Base-by-base conservation (phyloP, 2,888 invertebrate genomes). In the Morpho deidamia region DNA sequence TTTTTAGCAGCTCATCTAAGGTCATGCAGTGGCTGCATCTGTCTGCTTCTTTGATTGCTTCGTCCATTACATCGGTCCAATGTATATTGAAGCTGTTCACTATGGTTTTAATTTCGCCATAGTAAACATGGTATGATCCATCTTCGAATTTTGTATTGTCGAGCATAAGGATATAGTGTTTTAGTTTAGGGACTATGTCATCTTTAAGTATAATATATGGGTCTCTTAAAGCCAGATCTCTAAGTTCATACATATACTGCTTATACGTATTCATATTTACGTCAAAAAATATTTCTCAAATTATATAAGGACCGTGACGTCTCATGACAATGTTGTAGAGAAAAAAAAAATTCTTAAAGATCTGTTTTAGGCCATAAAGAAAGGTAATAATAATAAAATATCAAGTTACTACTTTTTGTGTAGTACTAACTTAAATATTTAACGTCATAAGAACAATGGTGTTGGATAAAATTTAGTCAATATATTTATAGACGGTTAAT, bases 21-120 rank as follows among this genome's bases (percentile, higher is more conserved):
- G 55, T 58, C 1, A 66, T 55, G 2, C 53, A 44, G 23, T 76
- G 58, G 1, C 35, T 62, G 42, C 63, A 66, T 55, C 59, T 65
- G 45, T 81, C 78, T 2, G 71, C 69, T 46, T 69, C 66, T 59
- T 66, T 73, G 8, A 69, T 58, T 1, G 72, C 60, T n/a, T 69
- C 65, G 47, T 80, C 76, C 55, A 81, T 73, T 4, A 65, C 58
- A 40, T 66, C 53, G 23, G 65, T 64, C 66, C 74, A 79, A 51
- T 68, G 78, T 46, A 58, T 63, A 1, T 76, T 54, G 57, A 80
- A 85, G 42, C 74, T 71, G 7, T 61, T 66, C 0, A 84, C 55
- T 1, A 76, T 61, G 23, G 59, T 64, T 60, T 80, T 83, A 5
- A 85, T 54, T 44, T 78, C 67, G 0, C 79, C 79, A 45, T 80